Conservation (phyloP, 2,113 vertebrate genomes). For the Todiramphus saurophagus region DNA sequence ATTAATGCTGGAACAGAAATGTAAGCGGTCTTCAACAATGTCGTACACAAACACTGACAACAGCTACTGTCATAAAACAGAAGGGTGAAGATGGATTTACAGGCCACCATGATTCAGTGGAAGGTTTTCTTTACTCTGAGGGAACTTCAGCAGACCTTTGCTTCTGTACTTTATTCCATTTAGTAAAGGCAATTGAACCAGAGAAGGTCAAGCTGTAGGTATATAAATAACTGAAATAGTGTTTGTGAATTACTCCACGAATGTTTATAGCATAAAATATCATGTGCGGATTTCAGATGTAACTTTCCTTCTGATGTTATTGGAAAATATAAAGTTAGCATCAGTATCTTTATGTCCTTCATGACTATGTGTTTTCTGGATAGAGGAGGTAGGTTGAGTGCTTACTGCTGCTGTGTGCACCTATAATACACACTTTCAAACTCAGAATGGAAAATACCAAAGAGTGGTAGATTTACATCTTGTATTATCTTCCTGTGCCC, state of each 20-base stretch:
- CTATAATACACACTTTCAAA: not conserved
- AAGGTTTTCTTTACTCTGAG: not conserved
- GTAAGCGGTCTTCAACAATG: not conserved
- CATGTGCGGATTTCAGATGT: not conserved
- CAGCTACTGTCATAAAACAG: not conserved
- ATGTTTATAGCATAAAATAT: not conserved
- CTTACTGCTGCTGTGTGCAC: not conserved
- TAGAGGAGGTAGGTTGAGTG: not conserved
- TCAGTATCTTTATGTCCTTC: not conserved
- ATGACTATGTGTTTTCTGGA: not conserved
- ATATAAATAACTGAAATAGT: not conserved
- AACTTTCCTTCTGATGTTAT: not conserved
- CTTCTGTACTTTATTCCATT: not conserved
- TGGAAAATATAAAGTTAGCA: not conserved
- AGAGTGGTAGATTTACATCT: not conserved
- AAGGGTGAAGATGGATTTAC: not conserved
- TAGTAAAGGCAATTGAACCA: not conserved
- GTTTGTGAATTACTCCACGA: not conserved
- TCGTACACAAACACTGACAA: not conserved
- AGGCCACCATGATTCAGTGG: not conserved
- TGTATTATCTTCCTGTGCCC: not conserved
- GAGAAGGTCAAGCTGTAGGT: not conserved
- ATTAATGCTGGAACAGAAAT: not conserved
- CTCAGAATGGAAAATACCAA: not conserved
- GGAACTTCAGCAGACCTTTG: not conserved